Evolutionary conservation across 2,113 vertebrate species (phyloP).

Genomic region (Aleadryas rufinucha): DNA sequence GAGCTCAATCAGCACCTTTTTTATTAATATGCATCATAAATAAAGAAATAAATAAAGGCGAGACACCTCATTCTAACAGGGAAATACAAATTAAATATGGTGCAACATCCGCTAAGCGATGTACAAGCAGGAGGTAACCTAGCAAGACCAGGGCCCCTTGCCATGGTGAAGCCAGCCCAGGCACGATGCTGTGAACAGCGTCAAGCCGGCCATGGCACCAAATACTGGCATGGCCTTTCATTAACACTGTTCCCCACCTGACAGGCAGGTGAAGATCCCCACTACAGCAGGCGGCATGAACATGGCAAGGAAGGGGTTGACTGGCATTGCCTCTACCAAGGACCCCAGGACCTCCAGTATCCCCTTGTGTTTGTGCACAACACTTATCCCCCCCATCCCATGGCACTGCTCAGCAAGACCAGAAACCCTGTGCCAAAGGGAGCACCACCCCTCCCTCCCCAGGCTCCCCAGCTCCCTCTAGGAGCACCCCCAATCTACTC

Average conservation of each 20-base stretch:
- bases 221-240: slow-evolving; percentile 31
- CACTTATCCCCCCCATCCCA: not conserved
- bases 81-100: slow-evolving; percentile 63
- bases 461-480: slow-evolving; percentile 4
- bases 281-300: not conserved
- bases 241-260: slow-evolving; percentile 35
- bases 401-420: not conserved
- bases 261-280: slow-evolving; percentile 9
- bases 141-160: slow-evolving; percentile 20
- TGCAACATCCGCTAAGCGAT: slow-evolving; percentile 40
- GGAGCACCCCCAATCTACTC: not conserved
- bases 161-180: slow-evolving; percentile 33
- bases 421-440: not conserved
- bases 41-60: slow-evolving; percentile 84
- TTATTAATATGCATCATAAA: slow-evolving; percentile 87
- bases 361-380: not conserved
- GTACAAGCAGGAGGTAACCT: slow-evolving; percentile 58
- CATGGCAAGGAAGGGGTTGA: slow-evolving; percentile 20
- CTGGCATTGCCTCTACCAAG: not conserved
- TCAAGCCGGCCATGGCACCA: not conserved
- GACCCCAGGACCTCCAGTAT: slow-evolving; percentile 7
- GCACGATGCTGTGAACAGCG: not conserved
- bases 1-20: slow-evolving; percentile 77
- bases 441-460: not conserved
- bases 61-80: slow-evolving; percentile 53